phyloP scores from a whole-genome alignment of 2,888 invertebrate species.

The Drosophila colorata region DNA sequence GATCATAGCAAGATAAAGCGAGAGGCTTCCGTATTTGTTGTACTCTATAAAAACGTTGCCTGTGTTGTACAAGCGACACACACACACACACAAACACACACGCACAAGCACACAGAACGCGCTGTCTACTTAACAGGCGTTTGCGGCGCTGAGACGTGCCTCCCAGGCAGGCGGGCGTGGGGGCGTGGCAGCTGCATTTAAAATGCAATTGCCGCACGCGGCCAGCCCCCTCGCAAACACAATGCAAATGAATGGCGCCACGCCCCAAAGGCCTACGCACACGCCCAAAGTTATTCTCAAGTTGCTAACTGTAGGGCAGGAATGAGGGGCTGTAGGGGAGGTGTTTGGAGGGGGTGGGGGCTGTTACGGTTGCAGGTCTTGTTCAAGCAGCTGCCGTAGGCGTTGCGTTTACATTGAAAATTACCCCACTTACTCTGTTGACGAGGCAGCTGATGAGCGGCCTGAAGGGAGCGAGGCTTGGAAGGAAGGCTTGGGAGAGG shows the following conservation, averaged over 20 bases:
- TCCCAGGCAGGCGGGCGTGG: background rate
- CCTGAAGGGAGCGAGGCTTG: background rate
- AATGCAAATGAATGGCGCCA: conserved; percentile 73
- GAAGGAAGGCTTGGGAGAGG: background rate
- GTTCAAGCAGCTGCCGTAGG: conserved; percentile 66
- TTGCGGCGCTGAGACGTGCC: conserved; percentile 33
- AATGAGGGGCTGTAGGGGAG: background rate
- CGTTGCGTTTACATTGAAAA: conserved; percentile 79
- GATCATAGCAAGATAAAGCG: background rate
- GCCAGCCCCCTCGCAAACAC: conserved; percentile 17
- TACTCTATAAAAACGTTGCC: conserved; percentile 71
- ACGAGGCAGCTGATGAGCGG: conserved; percentile 50
- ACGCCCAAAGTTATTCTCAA: conserved; percentile 46
- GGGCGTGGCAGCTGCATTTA: conserved; percentile 69
- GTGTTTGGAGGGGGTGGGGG: background rate
- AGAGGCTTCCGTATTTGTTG: conserved; percentile 41
- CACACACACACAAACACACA: conserved; percentile 10
- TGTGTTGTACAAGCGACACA: conserved; percentile 39
- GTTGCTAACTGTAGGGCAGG: conserved; percentile 27
- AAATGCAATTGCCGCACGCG: conserved; percentile 69
- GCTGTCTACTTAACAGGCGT: conserved; percentile 50
- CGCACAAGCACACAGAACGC: conserved; percentile 7
- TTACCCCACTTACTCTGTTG: conserved; percentile 79
- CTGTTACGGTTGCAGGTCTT: conserved; percentile 19
- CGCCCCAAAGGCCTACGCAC: conserved; percentile 63